Conservation (phyloP, 2,113 vertebrate species). For the Meleagris gallopavo region DNA sequence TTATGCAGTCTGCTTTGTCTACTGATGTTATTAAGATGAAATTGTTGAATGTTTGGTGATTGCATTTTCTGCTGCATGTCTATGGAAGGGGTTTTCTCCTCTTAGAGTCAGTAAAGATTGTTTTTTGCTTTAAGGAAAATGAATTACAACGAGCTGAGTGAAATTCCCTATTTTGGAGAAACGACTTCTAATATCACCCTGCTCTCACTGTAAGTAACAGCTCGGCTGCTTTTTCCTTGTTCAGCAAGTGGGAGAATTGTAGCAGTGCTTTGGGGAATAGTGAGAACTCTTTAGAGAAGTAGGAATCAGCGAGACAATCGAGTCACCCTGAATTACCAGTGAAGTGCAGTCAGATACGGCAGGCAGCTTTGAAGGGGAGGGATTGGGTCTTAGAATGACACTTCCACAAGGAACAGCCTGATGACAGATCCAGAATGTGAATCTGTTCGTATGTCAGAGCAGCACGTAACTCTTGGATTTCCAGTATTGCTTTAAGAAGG, state of each 20-base stretch:
- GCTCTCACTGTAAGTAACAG: slow-evolving; percentile 90
- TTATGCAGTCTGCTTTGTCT: neutral
- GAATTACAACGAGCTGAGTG: slow-evolving; percentile 93
- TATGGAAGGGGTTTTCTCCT: neutral
- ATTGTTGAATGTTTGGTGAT: neutral
- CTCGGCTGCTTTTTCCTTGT: neutral
- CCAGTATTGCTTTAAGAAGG: neutral
- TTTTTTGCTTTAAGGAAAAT: slow-evolving; percentile 82
- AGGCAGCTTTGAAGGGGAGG: neutral
- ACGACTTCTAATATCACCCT: slow-evolving; percentile 89
- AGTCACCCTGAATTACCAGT: neutral
- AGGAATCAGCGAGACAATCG: neutral
- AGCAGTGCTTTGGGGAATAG: neutral
- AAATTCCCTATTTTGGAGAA: slow-evolving; percentile 90
- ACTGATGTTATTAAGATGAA: neutral
- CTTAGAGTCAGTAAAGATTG: neutral
- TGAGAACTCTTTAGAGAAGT: neutral
- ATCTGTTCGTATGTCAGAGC: neutral
- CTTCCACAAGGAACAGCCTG: neutral
- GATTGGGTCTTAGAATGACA: neutral
- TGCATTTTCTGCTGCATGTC: neutral
- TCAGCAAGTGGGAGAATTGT: neutral
- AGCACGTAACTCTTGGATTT: neutral
- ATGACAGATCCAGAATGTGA: neutral
- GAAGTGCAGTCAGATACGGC: neutral